Base-by-base conservation (phyloP, 2,113 vertebrate species). In the Corythoichthys intestinalis region DNA sequence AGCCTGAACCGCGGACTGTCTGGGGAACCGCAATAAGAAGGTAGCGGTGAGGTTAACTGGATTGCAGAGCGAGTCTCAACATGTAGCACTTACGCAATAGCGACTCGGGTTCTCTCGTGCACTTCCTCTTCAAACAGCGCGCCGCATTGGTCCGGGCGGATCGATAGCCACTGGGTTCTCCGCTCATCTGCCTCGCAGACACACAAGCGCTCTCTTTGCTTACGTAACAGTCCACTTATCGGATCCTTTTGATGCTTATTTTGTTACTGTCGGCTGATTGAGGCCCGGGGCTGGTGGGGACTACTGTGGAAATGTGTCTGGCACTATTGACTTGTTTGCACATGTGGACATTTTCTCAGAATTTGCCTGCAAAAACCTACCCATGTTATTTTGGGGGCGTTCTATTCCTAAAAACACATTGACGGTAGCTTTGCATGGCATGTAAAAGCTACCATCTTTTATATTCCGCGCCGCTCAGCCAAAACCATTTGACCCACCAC, bases 141-240 rank as follows among this genome's bases (percentile, higher is more conserved):
- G 7, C 74, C 71, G 72, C 77, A 88, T 86, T 67, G 76, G 85
- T 88, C 86, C 85, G 73, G 79, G 71, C 74, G 11, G 28, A 86
- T 87, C 81, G 68, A 85, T 85, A 78, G 57, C 60, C 69, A 17
- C 65, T 60, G 77, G 81, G 75, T 85, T 81, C 6, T 77, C 74
- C 58, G 77, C 71, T 74, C 68, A 69, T 74, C 65, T n/a, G 66
- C 74, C 74, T 78, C 9, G 37, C 70, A 82, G 78, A 79, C 14
- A 70, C 78, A 81, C 80, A 79, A 80, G 73, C 80, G 79, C 76
- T 80, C 77, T 73, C 77, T 78, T 81, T 77, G 76, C 72, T 89
- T 87, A 86, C 73, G 78, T 81, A 88, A 88, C 70, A 14, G 85
- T 79, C 13, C 53, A 82, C 84, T 85, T 86, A 90, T 87, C 74